Percentiles rank a stretch among this genome's conserved stretches.
These are phyloP conservation scores for Asteroscopus sphinx DNA, from an alignment of 2,888 invertebrate species.

Conservation along the genomic window DNA sequence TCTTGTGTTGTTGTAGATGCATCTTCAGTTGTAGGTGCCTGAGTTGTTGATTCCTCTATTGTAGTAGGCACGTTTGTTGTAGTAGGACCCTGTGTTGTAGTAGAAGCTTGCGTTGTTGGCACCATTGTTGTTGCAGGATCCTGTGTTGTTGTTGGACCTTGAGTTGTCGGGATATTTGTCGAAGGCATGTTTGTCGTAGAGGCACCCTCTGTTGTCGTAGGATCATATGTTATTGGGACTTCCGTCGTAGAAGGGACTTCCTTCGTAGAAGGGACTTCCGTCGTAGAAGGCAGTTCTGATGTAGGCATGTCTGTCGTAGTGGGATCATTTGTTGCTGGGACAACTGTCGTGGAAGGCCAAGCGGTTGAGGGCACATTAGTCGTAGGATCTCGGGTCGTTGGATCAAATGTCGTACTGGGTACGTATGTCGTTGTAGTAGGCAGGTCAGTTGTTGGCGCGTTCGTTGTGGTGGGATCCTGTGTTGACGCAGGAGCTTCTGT, in stretches of 20 bases:
- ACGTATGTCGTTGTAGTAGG: too few relatives aligned
- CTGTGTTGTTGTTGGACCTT: slow-evolving; percentile 9
- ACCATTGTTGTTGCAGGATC: slow-evolving; percentile 1
- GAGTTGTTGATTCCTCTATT: slow-evolving; percentile 13
- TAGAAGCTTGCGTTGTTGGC: slow-evolving; percentile 6
- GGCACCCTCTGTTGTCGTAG: background rate
- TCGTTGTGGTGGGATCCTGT: too few relatives aligned
- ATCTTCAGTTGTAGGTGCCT: slow-evolving; percentile 1
- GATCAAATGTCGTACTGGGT: too few relatives aligned
- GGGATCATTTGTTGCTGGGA: too few relatives aligned
- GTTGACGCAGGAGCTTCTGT: too few relatives aligned
- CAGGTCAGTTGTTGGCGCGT: too few relatives aligned
- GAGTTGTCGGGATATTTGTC: background rate
- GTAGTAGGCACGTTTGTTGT: background rate
- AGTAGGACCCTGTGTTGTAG: background rate
- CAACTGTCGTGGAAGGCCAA: too few relatives aligned
- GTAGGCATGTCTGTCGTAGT: too few relatives aligned
- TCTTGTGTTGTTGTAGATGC: slow-evolving; percentile 4
- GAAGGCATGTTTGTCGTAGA: too few relatives aligned
- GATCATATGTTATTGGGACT: background rate
- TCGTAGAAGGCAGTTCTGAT: too few relatives aligned
- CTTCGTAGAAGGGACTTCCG: background rate
- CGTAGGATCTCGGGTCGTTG: too few relatives aligned
- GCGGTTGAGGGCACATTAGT: too few relatives aligned
- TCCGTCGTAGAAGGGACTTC: background rate